Evolutionary conservation across 2,797 vertebrate genomes (phyloP).

Genomic region (Loriculus beryllinus): DNA sequence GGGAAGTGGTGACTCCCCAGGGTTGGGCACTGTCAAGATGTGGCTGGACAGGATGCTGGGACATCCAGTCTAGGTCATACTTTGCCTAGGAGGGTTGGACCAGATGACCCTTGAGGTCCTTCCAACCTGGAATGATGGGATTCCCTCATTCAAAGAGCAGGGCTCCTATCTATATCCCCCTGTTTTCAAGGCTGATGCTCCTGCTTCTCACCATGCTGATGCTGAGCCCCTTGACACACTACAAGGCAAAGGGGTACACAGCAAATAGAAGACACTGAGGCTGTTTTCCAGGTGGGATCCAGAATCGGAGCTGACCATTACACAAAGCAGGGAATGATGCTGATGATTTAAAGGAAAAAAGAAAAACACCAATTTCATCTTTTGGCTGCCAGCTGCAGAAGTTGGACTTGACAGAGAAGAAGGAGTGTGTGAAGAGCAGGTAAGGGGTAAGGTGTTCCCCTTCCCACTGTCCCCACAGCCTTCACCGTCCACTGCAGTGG

Average conservation of each 20-base stretch:
- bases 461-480: neutral
- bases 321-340: neutral
- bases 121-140: neutral
- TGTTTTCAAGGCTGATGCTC: neutral
- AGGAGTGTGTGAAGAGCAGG: neutral
- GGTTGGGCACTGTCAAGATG: neutral
- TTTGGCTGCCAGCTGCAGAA: neutral
- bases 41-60: neutral
- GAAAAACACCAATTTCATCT: neutral
- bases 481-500: neutral
- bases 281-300: neutral
- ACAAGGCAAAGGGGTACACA: neutral
- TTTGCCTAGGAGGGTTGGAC: neutral
- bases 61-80: neutral
- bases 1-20: neutral
- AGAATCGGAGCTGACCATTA: neutral
- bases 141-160: neutral
- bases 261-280: neutral
- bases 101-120: neutral
- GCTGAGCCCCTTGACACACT: neutral
- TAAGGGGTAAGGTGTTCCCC: neutral
- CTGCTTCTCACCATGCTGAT: accelerated
- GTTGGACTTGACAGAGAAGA: neutral
- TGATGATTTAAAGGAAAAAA: neutral
- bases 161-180: too few species aligned